Conservation (phyloP, 2,888 invertebrate genomes). For the Piscicola geometra region DNA sequence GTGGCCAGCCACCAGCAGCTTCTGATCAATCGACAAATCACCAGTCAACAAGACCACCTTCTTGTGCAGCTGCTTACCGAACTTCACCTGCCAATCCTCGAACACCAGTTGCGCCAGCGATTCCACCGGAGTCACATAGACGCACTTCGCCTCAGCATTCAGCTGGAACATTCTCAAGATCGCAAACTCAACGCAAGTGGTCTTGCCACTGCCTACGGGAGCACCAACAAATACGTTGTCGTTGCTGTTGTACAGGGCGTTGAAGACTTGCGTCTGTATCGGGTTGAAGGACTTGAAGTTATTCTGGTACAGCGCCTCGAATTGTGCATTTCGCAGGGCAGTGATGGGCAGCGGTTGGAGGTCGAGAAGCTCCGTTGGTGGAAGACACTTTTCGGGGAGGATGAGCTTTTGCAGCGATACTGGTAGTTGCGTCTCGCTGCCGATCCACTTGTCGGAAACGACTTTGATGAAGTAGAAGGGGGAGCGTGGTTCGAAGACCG, state of each 20-base stretch:
- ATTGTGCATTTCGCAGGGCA: constrained; percentile 79
- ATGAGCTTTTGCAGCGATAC: constrained; percentile 95
- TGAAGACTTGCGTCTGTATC: constrained; percentile 97
- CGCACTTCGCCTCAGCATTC: constrained; percentile 67
- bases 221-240: constrained; percentile 86
- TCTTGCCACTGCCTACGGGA: constrained; percentile 65
- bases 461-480: constrained; percentile 88
- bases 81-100: constrained; percentile 85
- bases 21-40: constrained; percentile 93
- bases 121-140: constrained; percentile 90
- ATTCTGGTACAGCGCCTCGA: constrained; percentile 77
- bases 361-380: constrained; percentile 93
- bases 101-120: constrained; percentile 73
- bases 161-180: constrained; percentile 69
- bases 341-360: constrained; percentile 88
- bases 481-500: constrained; percentile 94
- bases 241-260: constrained; percentile 94
- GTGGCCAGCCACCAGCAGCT: constrained; percentile 61
- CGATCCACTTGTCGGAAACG: constrained; percentile 61
- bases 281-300: constrained; percentile 92
- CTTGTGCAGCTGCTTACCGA: constrained; percentile 69
- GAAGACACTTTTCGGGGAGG: constrained; percentile 93
- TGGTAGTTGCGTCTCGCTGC: constrained; percentile 88
- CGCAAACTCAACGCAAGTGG: constrained; percentile 91
- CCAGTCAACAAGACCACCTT: constrained; percentile 83